Evolutionary conservation across 2,113 vertebrate genomes (phyloP).

Genomic region (Forbesichthys papilliferus): DNA sequence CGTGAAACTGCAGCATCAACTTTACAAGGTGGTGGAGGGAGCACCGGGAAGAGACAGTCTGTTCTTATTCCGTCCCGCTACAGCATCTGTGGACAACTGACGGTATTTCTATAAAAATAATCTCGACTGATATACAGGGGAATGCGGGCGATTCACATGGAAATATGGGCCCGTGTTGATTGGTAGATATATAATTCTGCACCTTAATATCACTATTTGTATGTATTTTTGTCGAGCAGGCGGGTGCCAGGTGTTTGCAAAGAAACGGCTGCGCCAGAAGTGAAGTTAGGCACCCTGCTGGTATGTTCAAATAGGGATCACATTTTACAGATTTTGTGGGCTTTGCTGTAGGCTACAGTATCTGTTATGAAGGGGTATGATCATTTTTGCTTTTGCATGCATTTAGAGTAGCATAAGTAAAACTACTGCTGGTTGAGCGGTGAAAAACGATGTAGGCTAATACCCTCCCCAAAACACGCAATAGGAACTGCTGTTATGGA

Average conservation of each 20-base stretch:
- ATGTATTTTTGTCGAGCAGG: conserved; percentile 1
- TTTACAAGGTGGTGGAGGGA: conserved; percentile 37
- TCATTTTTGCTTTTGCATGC: not conserved
- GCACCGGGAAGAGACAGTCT: not conserved
- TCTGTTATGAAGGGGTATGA: not conserved
- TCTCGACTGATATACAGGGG: too few species aligned
- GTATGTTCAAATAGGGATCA: conserved; percentile 30
- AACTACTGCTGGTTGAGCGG: not conserved
- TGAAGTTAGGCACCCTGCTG: conserved; percentile 73
- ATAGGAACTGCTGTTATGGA: not conserved
- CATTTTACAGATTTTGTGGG: too few species aligned
- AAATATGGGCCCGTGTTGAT: not conserved
- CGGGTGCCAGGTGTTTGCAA: conserved; percentile 5
- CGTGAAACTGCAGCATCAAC: conserved; percentile 48
- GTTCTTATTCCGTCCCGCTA: conserved; percentile 6
- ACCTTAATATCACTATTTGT: conserved; percentile 9
- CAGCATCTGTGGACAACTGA: conserved; percentile 12
- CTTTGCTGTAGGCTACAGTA: not conserved
- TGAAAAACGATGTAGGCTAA: not conserved
- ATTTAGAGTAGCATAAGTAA: too few species aligned
- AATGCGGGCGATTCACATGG: not conserved
- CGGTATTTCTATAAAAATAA: not conserved
- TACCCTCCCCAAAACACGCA: not conserved
- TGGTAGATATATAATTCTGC: conserved; percentile 12
- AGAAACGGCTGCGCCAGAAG: conserved; percentile 59